Conservation (phyloP, 2,888 invertebrate genomes). For the Sphinx pinastri region DNA sequence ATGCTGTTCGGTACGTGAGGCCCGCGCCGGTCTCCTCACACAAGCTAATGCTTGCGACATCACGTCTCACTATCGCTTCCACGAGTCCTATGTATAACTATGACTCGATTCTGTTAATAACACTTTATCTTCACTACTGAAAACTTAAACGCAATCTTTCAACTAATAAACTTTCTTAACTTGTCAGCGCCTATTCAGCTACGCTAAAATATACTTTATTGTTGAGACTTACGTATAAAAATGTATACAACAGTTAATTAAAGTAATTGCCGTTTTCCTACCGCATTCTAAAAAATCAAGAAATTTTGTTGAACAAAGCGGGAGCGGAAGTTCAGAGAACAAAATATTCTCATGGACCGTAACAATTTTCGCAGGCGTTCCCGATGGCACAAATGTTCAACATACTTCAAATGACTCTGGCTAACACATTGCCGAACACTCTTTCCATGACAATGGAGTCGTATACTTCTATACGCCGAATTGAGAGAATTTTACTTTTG, state of each 20-base stretch:
- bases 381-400: conserved; percentile 90
- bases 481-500: conserved; percentile 81
- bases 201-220: neutral
- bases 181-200: neutral
- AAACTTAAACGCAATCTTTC: neutral
- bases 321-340: neutral
- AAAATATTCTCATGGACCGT: conserved; percentile 21
- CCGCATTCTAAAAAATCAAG: too few species aligned
- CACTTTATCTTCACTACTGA: conserved; percentile 28
- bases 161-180: neutral
- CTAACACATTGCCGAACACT: conserved; percentile 81
- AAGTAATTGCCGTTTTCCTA: neutral
- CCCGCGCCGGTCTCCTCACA: conserved; percentile 41
- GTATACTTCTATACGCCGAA: conserved; percentile 81
- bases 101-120: conserved; percentile 48
- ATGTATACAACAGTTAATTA: neutral
- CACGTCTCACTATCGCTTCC: conserved; percentile 27
- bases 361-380: conserved; percentile 83
- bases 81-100: conserved; percentile 57
- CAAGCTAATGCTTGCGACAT: conserved; percentile 25
- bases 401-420: conserved; percentile 86
- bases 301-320: neutral
- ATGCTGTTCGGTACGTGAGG: conserved; percentile 80
- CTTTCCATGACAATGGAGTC: conserved; percentile 84
- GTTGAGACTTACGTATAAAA: neutral